Evolutionary conservation across 2,113 vertebrate genomes (phyloP).

Genomic region (Sphyrna mokarran): DNA sequence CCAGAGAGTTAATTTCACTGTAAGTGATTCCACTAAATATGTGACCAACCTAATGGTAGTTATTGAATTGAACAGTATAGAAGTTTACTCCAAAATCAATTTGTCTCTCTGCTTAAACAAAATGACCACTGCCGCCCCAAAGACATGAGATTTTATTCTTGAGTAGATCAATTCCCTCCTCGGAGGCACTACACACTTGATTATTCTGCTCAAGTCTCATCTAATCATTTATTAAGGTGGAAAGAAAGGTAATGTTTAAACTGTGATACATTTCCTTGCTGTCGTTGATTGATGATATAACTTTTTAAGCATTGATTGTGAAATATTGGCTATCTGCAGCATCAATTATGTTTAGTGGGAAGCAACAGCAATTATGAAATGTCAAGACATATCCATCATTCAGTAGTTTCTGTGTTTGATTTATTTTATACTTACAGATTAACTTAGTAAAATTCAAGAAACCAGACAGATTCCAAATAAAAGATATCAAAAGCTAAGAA

Average conservation of each 20-base stretch:
- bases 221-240: constrained; percentile 62
- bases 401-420: background rate
- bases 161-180: constrained; percentile 51
- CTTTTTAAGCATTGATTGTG: constrained; percentile 17
- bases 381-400: constrained; percentile 10
- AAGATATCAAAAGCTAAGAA: background rate
- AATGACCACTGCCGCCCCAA: background rate
- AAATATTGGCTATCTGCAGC: constrained; percentile 28
- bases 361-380: constrained; percentile 24
- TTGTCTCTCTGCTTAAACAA: background rate
- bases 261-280: constrained; percentile 8
- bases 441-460: background rate
- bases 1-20: background rate
- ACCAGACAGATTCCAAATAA: background rate
- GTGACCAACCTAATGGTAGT: background rate
- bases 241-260: constrained; percentile 48
- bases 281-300: constrained; percentile 61
- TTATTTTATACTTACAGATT: background rate
- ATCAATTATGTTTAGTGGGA: constrained; percentile 31
- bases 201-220: constrained; percentile 57
- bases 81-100: constrained; percentile 5
- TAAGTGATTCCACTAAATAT: background rate
- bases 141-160: constrained; percentile 34
- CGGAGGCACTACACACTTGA: constrained; percentile 57
- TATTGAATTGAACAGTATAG: background rate